phyloP scores from a whole-genome alignment of 2,113 vertebrate genomes.

The Chunga burmeisteri region DNA sequence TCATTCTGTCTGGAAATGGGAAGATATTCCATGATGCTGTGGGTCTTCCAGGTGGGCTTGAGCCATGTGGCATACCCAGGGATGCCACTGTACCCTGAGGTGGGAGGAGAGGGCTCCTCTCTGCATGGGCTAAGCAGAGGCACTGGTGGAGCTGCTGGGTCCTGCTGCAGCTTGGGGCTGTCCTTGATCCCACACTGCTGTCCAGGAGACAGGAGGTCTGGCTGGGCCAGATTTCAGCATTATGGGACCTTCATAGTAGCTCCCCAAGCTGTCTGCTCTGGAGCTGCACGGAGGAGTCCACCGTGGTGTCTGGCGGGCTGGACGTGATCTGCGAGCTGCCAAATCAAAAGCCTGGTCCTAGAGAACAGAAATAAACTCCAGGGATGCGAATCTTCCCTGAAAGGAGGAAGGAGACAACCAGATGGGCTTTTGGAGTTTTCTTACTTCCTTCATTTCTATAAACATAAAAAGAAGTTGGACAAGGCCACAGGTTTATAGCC shows the following conservation, averaged over 20 bases:
- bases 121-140: rapidly evolving
- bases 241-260: background rate
- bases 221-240: background rate
- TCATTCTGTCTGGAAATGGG: background rate
- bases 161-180: background rate
- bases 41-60: background rate
- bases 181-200: background rate
- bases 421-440: background rate
- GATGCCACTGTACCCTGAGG: background rate
- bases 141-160: background rate
- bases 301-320: background rate
- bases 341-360: background rate
- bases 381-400: background rate
- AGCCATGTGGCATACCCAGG: background rate
- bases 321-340: background rate
- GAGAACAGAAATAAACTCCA: background rate
- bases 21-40: background rate
- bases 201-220: background rate
- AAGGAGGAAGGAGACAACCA: background rate
- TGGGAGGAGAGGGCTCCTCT: background rate
- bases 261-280: background rate
- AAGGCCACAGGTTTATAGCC: background rate
- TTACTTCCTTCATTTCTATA: background rate
- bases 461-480: background rate
- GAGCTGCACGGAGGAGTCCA: background rate